These are phyloP conservation scores for Leistus spinibarbis DNA, from an alignment of 2,888 invertebrate species.

Conservation along the genomic window DNA sequence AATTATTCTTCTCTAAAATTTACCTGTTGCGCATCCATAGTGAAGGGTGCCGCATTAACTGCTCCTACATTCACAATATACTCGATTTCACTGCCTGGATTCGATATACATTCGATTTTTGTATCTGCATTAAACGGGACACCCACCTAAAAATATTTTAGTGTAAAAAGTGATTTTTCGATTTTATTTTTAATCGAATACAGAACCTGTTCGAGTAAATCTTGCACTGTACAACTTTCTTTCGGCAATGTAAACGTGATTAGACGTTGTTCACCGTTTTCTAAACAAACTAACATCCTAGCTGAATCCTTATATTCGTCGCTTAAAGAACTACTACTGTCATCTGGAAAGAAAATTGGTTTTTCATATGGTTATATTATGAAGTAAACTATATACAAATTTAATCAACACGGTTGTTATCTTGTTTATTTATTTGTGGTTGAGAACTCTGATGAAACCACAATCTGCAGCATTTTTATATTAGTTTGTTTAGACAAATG, in stretches of 20 bases:
- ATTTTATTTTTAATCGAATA: constrained; percentile 15
- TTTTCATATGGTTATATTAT: not conserved
- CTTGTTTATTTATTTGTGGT: not conserved
- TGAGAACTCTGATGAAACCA: no score
- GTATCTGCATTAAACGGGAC: constrained; percentile 74
- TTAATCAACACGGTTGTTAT: not conserved
- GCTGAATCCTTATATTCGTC: constrained; percentile 69
- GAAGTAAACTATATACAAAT: not conserved
- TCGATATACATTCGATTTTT: constrained; percentile 75
- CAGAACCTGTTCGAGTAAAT: constrained; percentile 76
- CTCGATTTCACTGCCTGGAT: constrained; percentile 76
- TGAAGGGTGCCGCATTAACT: constrained; percentile 16
- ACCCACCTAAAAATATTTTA: constrained; percentile 61
- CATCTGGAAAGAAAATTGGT: constrained; percentile 50
- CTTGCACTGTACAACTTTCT: constrained; percentile 82
- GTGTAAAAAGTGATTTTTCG: constrained; percentile 42
- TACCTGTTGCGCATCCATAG: constrained; percentile 31
- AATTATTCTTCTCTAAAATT: not conserved
- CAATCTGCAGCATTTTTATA: no score
- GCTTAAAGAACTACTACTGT: constrained; percentile 59
- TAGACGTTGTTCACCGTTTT: constrained; percentile 79
- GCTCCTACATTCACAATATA: constrained; percentile 77
- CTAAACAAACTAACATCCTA: constrained; percentile 78
- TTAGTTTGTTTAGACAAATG: no score
- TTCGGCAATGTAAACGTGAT: constrained; percentile 83